phyloP scores from a whole-genome alignment of 2,113 vertebrate genomes.

The Prunella fulvescens region DNA sequence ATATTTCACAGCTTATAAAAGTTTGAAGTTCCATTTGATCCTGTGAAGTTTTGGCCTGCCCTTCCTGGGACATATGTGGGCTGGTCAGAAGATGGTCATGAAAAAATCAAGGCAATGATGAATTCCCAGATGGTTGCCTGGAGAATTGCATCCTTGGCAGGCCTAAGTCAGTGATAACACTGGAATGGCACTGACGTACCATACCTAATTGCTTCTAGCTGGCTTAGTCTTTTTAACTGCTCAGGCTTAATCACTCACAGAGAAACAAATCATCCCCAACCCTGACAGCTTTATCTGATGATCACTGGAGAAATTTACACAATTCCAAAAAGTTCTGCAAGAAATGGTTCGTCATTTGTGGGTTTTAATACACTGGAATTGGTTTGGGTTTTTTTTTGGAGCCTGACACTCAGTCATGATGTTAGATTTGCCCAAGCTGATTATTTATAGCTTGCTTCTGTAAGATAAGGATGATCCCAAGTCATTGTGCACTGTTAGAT shows the following conservation, averaged over 20 bases:
- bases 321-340: not conserved
- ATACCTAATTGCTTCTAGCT: not conserved
- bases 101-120: not conserved
- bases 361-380: not conserved
- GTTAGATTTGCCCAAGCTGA: not conserved
- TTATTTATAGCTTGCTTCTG: constrained; percentile 25
- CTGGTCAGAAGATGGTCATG: not conserved
- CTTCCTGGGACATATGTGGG: not conserved
- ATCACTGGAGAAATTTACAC: not conserved
- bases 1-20: not conserved
- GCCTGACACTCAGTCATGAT: not conserved
- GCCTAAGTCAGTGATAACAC: not conserved
- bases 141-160: not conserved
- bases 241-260: not conserved
- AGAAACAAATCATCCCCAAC: not conserved
- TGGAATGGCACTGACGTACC: not conserved
- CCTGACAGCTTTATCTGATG: not conserved
- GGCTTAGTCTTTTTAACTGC: not conserved
- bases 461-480: not conserved
- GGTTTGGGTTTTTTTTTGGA: not conserved
- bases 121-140: not conserved
- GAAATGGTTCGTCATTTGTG: not conserved
- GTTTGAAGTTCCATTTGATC: not conserved
- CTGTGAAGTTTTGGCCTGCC: not conserved
- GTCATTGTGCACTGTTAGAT: not conserved